Percentiles rank a stretch among this genome's conserved stretches.
These are phyloP conservation scores for Lagodon rhomboides DNA, from an alignment of 2,797 vertebrate genomes.

Conservation along the genomic window DNA sequence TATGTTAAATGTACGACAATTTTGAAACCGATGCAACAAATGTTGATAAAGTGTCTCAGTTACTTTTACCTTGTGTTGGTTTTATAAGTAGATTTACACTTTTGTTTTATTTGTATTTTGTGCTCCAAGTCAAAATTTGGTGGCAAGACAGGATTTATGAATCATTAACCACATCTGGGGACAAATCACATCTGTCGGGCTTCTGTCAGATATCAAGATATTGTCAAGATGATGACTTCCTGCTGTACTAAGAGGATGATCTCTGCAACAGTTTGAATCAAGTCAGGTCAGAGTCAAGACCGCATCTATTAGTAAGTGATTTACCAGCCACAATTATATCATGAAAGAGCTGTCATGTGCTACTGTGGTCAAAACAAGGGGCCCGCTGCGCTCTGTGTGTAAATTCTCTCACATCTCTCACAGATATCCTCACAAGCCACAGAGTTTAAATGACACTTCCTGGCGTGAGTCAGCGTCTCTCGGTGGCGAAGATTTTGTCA, in stretches of 20 bases:
- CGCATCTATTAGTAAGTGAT: not conserved
- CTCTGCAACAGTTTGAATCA: not conserved
- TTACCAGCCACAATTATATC: not conserved
- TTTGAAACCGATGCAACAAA: no score
- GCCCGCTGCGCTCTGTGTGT: conserved; percentile 6
- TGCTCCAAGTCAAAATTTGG: not conserved
- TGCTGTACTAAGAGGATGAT: not conserved
- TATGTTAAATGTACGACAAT: no score
- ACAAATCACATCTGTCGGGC: not conserved
- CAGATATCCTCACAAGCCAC: conserved; percentile 5
- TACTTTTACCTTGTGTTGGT: no score
- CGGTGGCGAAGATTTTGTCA: conserved; percentile 48
- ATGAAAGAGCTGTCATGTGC: not conserved
- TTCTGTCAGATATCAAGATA: not conserved
- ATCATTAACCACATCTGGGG: not conserved
- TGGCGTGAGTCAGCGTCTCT: conserved; percentile 24
- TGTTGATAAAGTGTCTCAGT: no score
- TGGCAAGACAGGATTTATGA: not conserved
- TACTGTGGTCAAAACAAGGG: not conserved
- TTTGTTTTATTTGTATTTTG: no score
- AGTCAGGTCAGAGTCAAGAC: not conserved
- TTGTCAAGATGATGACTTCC: not conserved
- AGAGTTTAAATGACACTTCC: conserved; percentile 31
- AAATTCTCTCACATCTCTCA: conserved; percentile 6
- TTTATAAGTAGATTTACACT: no score